A percentile compares a stretch with the other conserved stretches of the same genome.
Evolutionary conservation across 2,113 vertebrate genomes (phyloP).

Genomic region (Tetraodon nigroviridis): DNA sequence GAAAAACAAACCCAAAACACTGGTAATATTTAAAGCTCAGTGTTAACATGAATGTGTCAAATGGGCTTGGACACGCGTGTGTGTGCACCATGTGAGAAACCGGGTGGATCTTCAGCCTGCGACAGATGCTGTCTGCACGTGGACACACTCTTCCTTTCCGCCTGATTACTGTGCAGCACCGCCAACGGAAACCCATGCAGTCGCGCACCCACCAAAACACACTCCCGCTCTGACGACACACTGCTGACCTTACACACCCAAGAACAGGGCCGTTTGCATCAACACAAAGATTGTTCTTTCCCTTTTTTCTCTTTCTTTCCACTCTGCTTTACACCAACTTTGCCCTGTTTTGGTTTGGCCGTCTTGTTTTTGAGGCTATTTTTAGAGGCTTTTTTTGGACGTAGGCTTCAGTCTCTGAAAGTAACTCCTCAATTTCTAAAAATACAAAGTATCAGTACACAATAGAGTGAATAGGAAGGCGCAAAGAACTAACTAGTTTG

Average conservation of each 20-base stretch:
- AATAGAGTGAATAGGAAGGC: slow-evolving; percentile 49
- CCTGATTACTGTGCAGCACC: slow-evolving; percentile 55
- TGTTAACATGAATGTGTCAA: slow-evolving; percentile 18
- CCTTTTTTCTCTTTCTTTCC: slow-evolving; percentile 31
- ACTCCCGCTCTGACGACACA: slow-evolving; percentile 41
- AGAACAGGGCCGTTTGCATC: slow-evolving; percentile 53
- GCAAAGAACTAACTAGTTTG: slow-evolving; percentile 41
- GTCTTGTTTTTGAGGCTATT: slow-evolving; percentile 51
- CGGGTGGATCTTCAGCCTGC: slow-evolving; percentile 41
- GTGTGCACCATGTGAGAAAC: slow-evolving; percentile 33
- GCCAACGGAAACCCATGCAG: slow-evolving; percentile 48
- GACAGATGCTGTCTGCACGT: slow-evolving; percentile 60
- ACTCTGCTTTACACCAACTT: slow-evolving; percentile 27
- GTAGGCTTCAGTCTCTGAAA: slow-evolving; percentile 22
- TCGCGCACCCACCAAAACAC: slow-evolving; percentile 20
- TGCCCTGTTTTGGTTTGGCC: slow-evolving; percentile 32
- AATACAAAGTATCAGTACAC: slow-evolving; percentile 41
- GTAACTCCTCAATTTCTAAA: slow-evolving; percentile 30
- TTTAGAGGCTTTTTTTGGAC: slow-evolving; percentile 40
- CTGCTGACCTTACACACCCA: slow-evolving; percentile 49
- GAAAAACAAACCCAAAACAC: slow-evolving; percentile 4
- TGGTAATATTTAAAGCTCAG: slow-evolving; percentile 36
- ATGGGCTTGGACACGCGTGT: not conserved
- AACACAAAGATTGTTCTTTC: slow-evolving; percentile 61
- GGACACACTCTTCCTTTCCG: slow-evolving; percentile 58